A percentile compares a stretch with the other conserved stretches of the same genome.
Evolutionary conservation across 2,113 vertebrate species (phyloP).

Genomic region (Amphilophus citrinellus): DNA sequence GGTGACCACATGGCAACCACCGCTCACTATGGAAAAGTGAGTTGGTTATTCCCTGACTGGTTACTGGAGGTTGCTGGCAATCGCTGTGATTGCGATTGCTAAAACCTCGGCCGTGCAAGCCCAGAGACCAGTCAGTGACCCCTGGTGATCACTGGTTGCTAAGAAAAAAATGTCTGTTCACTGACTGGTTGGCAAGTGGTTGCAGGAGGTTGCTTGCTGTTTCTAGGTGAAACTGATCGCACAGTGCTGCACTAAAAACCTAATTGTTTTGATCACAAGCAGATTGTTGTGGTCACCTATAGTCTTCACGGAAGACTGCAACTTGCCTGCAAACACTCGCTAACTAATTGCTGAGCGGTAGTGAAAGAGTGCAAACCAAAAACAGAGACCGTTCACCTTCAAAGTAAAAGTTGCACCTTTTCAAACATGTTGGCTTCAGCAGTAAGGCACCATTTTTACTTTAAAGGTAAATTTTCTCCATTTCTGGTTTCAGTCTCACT

Average conservation of each 20-base stretch:
- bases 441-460: accelerated
- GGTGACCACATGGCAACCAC: neutral
- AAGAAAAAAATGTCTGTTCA: neutral
- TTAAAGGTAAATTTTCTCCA: neutral
- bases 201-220: neutral
- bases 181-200: neutral
- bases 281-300: accelerated
- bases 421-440: too few relatives aligned
- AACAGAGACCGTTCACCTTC: too few relatives aligned
- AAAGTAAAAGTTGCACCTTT: too few relatives aligned
- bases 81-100: neutral
- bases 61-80: neutral
- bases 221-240: neutral
- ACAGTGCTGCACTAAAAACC: neutral
- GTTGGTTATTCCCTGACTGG: neutral
- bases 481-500: accelerated
- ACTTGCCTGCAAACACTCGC: too few relatives aligned
- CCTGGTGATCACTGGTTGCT: neutral
- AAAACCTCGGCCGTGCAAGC: accelerated
- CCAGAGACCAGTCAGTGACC: neutral
- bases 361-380: neutral
- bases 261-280: neutral
- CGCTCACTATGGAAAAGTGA: neutral
- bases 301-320: neutral
- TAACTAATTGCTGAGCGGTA: too few relatives aligned